Evolutionary conservation across 1,140 invertebrate genomes (phyloP).

Genomic region (Chymomyza costata): DNA sequence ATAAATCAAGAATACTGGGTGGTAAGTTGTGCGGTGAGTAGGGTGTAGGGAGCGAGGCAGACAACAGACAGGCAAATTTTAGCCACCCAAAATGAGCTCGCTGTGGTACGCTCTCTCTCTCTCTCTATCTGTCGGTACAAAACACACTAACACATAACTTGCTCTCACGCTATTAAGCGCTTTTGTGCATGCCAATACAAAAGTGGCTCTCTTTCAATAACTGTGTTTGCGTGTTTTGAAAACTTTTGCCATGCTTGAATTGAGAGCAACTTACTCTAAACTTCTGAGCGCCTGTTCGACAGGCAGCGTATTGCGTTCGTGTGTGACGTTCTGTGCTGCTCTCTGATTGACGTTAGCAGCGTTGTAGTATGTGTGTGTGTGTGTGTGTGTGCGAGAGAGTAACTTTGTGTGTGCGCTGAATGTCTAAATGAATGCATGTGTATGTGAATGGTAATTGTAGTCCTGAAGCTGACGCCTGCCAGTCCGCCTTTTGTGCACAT

Average conservation of each 20-base stretch:
- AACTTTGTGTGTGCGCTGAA: neutral
- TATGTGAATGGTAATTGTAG: constrained; percentile 19
- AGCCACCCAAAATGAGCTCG: too few species aligned
- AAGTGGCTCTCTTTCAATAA: neutral
- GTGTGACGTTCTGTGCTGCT: constrained; percentile 70
- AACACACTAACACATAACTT: constrained; percentile 61
- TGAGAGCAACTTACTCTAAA: too few species aligned
- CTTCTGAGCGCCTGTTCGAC: constrained; percentile 58
- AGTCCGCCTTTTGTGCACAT: constrained; percentile 16
- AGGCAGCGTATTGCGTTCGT: constrained; percentile 71
- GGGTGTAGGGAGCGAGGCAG: too few species aligned
- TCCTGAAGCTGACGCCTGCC: constrained; percentile 8
- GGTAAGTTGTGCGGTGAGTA: constrained; percentile 2
- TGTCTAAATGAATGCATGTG: too few species aligned
- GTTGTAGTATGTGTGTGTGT: constrained; percentile 18
- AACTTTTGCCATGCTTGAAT: too few species aligned
- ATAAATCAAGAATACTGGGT: too few species aligned
- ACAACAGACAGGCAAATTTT: too few species aligned
- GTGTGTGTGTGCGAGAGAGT: constrained; percentile 4
- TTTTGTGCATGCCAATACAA: constrained; percentile 54
- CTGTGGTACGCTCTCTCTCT: constrained; percentile 8
- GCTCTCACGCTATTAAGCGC: constrained; percentile 49
- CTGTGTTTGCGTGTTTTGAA: neutral
- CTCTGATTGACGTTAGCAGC: constrained; percentile 44
- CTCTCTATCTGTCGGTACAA: too few species aligned